Evolutionary conservation across 2,113 vertebrate species (phyloP).

Genomic region (Indri indri): DNA sequence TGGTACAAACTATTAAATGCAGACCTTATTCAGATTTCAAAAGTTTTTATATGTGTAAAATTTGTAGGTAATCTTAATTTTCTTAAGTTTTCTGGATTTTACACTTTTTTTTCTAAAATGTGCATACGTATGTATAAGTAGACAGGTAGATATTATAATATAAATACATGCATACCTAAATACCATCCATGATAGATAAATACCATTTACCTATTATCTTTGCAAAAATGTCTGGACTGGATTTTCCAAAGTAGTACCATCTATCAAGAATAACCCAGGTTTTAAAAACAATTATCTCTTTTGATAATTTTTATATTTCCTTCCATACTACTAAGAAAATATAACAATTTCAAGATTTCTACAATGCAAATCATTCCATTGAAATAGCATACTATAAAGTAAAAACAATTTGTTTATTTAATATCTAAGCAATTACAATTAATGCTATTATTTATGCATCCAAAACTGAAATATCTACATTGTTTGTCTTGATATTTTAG

Average conservation of each 20-base stretch:
- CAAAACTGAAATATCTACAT: not conserved
- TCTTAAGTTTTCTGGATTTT: not conserved
- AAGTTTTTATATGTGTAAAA: not conserved
- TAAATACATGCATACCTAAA: not conserved
- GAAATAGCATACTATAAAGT: not conserved
- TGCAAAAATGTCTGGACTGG: not conserved
- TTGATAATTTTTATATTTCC: not conserved
- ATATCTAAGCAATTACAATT: not conserved
- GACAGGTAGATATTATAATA: not conserved
- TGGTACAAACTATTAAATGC: not conserved
- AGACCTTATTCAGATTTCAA: not conserved
- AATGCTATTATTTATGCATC: not conserved
- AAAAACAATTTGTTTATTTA: not conserved
- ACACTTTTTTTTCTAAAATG: not conserved
- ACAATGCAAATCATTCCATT: not conserved
- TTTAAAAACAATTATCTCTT: not conserved
- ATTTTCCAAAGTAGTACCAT: not conserved
- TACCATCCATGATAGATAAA: not conserved
- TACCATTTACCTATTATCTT: not conserved
- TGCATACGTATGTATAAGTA: not conserved
- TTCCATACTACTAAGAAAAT: not conserved
- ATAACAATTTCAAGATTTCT: constrained; percentile 1
- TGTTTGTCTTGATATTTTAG: constrained; percentile 20
- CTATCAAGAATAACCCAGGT: not conserved
- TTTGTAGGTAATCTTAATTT: not conserved